phyloP scores from a whole-genome alignment of 2,113 vertebrate genomes.

The Hippocampus zosterae region DNA sequence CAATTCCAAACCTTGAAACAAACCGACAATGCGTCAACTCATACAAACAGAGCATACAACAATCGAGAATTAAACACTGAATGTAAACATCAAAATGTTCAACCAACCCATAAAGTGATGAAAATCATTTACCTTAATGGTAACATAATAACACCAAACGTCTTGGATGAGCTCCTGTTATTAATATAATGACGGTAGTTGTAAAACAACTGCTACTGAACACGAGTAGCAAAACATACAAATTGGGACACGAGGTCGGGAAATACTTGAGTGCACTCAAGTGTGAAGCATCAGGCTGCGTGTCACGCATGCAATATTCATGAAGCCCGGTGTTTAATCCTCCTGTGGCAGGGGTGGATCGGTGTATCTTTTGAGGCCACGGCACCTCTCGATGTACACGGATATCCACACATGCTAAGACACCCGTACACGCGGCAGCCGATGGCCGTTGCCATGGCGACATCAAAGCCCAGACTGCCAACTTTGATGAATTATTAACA shows the following conservation, averaged over 20 bases:
- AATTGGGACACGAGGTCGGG: background rate
- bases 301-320: constrained; percentile 54
- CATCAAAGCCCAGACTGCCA: constrained; percentile 71
- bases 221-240: background rate
- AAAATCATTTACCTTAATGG: background rate
- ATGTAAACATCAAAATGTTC: too few species aligned
- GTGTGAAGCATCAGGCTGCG: constrained; percentile 23
- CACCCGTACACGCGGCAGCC: background rate
- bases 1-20: too few species aligned
- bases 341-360: constrained; percentile 40
- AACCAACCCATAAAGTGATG: background rate
- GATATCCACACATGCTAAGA: constrained; percentile 28
- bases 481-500: constrained; percentile 78
- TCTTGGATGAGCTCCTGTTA: too few species aligned
- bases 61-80: too few species aligned
- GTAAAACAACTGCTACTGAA: background rate
- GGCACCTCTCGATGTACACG: constrained; percentile 56
- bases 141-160: background rate
- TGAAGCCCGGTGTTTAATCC: constrained; percentile 54
- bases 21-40: too few species aligned
- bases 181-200: too few species aligned
- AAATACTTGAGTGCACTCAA: background rate
- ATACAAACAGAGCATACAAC: too few species aligned
- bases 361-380: constrained; percentile 44
- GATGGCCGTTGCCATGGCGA: constrained; percentile 65